Conservation (phyloP, 2,113 vertebrate genomes). For the Corvus cornix region DNA sequence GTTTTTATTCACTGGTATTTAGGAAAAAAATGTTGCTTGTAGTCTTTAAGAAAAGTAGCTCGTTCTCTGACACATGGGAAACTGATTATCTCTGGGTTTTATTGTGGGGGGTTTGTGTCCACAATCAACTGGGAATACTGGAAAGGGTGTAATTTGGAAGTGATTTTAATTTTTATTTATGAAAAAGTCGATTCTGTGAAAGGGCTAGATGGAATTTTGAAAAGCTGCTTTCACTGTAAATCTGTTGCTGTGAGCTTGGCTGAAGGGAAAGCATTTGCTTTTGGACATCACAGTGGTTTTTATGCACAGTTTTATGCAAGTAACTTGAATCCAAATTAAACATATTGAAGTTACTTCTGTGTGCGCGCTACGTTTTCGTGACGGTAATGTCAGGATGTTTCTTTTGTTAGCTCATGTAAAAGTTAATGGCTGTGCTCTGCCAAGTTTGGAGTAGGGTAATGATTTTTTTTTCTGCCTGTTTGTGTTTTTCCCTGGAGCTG, state of each 20-base stretch:
- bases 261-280: slow-evolving; percentile 62
- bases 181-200: slow-evolving; percentile 1
- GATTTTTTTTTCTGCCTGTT: slow-evolving; percentile 47
- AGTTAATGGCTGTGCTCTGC: slow-evolving; percentile 46
- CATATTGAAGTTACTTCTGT: slow-evolving; percentile 57
- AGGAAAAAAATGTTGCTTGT: slow-evolving; percentile 28
- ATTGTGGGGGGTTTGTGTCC: neutral
- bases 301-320: slow-evolving; percentile 64
- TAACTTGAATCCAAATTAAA: slow-evolving; percentile 68
- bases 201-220: slow-evolving; percentile 36
- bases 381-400: slow-evolving; percentile 57
- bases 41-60: slow-evolving; percentile 36
- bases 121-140: slow-evolving; percentile 9
- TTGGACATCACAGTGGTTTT: slow-evolving; percentile 61
- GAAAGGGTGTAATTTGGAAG: slow-evolving; percentile 43
- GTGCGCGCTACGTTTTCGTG: slow-evolving; percentile 2
- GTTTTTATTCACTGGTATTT: slow-evolving; percentile 53
- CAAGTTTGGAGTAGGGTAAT: slow-evolving; percentile 61
- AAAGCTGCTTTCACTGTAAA: slow-evolving; percentile 52
- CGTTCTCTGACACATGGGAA: slow-evolving; percentile 42
- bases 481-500: slow-evolving; percentile 60
- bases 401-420: slow-evolving; percentile 72
- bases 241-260: slow-evolving; percentile 28
- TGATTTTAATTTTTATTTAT: slow-evolving; percentile 42
- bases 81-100: slow-evolving; percentile 52